Conservation (phyloP, 2,113 vertebrate species). For the Lota lota region DNA sequence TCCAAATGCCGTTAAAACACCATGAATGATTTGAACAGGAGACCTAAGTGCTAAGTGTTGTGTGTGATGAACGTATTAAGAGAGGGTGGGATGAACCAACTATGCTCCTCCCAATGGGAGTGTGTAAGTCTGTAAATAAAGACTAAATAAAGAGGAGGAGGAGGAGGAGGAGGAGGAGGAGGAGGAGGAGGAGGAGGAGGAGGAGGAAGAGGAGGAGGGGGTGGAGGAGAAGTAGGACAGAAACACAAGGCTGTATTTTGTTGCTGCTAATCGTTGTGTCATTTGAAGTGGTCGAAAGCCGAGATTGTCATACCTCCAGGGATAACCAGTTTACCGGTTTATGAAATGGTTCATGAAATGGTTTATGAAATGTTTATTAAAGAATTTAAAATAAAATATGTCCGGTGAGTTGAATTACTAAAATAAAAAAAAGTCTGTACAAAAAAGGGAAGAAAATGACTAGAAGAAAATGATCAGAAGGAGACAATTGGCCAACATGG, state of each 20-base stretch:
- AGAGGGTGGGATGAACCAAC: conserved; percentile 52
- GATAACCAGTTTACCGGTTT: conserved; percentile 32
- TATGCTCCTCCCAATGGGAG: conserved; percentile 60
- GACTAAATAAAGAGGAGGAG: conserved; percentile 26
- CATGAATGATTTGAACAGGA: conserved; percentile 48
- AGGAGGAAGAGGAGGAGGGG: not conserved
- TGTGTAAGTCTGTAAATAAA: conserved; percentile 63
- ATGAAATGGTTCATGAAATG: conserved; percentile 31
- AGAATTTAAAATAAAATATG: too few species aligned
- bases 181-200: not conserved
- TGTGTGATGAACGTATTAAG: conserved; percentile 45
- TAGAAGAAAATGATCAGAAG: too few species aligned
- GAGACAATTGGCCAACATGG: too few species aligned
- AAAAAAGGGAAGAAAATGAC: too few species aligned
- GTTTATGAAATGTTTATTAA: too few species aligned
- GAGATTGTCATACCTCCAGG: conserved; percentile 49
- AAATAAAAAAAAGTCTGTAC: too few species aligned
- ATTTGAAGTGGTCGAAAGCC: conserved; percentile 59
- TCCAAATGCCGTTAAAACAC: not conserved
- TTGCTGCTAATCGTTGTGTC: conserved; percentile 60
- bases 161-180: conserved; percentile 30
- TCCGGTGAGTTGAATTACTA: too few species aligned
- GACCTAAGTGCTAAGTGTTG: conserved; percentile 38
- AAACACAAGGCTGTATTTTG: conserved; percentile 46
- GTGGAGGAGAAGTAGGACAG: conserved; percentile 23